Evolutionary conservation across 2,888 invertebrate genomes (phyloP), one percentile per base, ranked within the genome.

Genomic region (Andrena bucephala): DNA sequence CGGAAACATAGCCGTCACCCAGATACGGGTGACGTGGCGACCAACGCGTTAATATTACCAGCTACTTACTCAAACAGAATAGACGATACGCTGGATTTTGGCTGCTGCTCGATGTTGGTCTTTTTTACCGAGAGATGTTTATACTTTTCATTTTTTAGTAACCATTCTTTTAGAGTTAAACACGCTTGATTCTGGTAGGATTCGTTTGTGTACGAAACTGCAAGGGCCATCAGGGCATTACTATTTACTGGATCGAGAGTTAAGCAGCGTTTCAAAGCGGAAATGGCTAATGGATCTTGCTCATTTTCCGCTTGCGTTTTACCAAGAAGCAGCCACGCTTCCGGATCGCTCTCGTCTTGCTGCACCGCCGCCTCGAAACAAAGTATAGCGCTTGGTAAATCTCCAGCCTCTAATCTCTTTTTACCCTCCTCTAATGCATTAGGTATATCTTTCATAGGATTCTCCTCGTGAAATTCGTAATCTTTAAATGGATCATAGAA

Each of bases 251-350:
- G 97, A 82, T 98, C 96, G 73, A 99, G 93, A 77, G 96, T 95
- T 66, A 98, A 93, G 78, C 98, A 98, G 94, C 96, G 97, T 92
- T 97, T 97, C 42, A 99, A 95, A 0, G 99, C 99, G 63, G 97
- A 96, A 90, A 99, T 99, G 10, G 99, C 99, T 88, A 96, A 95
- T 2, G 98, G 97, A 94, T 99, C 99, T 94, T 97, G 99, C 95
- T 99, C 99, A 95, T 99, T 99, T 95, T 99, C 99, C 54, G 99
- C 98, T 94, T 99, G 99, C 42, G 98, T 97, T 70, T 97, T 97
- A 10, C 99, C 99, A 65, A 99, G 94, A 50, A 97, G 94, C 83
- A 97, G 96, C 99, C 99, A 99, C 0, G 97, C 97, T 94, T 98
- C 97, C 0, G 96, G 95, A 91, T 97, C 97, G 68, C 96, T 95